Base-by-base conservation (phyloP, 2,888 invertebrate genomes). In the Listrodromus nycthemerus region DNA sequence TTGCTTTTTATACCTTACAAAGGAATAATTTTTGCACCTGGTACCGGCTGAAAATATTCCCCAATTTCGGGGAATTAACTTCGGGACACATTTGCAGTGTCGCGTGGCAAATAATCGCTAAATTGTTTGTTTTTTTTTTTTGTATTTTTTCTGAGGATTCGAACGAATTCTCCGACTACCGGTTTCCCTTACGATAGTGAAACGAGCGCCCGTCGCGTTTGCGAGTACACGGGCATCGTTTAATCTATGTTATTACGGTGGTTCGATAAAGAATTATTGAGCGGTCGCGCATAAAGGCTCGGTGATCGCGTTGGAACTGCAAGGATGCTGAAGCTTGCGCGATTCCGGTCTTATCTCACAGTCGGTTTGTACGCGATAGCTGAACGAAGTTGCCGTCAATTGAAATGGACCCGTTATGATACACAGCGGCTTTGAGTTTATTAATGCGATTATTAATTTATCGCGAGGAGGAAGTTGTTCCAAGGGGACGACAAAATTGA, bases 181-280 rank as follows among this genome's bases (percentile, higher is more conserved):
- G 33, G 61, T 37, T 48, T 13, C n/a, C 27, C 4, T n/a, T n/a
- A 45, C 63, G 48, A 65, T 48, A 37, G 69, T 41, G 41, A 69
- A 81, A 74, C 78, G 65, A 65, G 69, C 58, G 66, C 58, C 61
- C 70, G 24, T 19, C 80, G 70, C 33, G 19, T 33, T 41, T 66
- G 13, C 27, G 81, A 48, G 70, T 75, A 63, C 61, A 76, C 27
- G 66, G 27, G 65, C 52, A 71, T 61, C 77, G 66, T 80, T 78
- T 78, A 80, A 80, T 75, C 58, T 52, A 48, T 66, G 66, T 78
- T 74, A 76, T 78, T 82, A 79, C 71, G 55, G 58, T 27, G 13
- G n/a, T 45, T 24, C 41, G 82, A 82, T 82, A 81, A 81, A 73
- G 21, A 48, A 80, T 84, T 67, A 77, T 69, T 55, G 63, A 73